Evolutionary conservation across 2,113 vertebrate species (phyloP).

Genomic region (Larimichthys polyactis): DNA sequence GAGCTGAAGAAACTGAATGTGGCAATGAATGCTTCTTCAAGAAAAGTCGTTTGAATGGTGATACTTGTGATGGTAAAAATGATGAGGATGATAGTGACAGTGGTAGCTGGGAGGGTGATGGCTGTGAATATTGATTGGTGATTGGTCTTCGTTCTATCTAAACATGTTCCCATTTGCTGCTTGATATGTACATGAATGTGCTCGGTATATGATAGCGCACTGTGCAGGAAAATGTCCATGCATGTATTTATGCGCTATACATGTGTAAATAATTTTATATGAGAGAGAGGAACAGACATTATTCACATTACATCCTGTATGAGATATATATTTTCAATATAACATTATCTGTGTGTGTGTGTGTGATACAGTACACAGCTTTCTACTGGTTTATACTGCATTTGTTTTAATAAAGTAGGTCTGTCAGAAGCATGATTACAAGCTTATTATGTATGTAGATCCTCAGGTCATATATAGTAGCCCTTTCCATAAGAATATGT

Average conservation of each 20-base stretch:
- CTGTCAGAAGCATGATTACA: conserved; percentile 24
- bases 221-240: neutral
- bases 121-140: conserved; percentile 49
- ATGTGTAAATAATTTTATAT: conserved; percentile 32
- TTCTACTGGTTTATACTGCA: conserved; percentile 14
- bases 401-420: neutral
- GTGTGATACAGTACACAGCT: conserved; percentile 18
- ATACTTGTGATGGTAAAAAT: conserved; percentile 2
- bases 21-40: conserved; percentile 39
- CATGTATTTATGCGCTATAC: neutral
- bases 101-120: conserved; percentile 13
- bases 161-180: conserved; percentile 12
- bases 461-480: conserved; percentile 13
- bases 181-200: neutral
- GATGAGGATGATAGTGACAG: conserved; percentile 5
- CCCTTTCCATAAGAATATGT: conserved; percentile 2
- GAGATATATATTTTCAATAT: conserved; percentile 11
- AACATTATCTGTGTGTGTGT: neutral
- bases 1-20: conserved; percentile 37
- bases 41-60: conserved; percentile 35
- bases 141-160: neutral
- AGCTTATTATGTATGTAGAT: conserved; percentile 40
- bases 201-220: neutral
- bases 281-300: conserved; percentile 8
- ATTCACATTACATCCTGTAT: conserved; percentile 17